Evolutionary conservation across 2,113 vertebrate species (phyloP), one percentile per base, ranked within the genome.

Genomic region (Arothron firmamentum): DNA sequence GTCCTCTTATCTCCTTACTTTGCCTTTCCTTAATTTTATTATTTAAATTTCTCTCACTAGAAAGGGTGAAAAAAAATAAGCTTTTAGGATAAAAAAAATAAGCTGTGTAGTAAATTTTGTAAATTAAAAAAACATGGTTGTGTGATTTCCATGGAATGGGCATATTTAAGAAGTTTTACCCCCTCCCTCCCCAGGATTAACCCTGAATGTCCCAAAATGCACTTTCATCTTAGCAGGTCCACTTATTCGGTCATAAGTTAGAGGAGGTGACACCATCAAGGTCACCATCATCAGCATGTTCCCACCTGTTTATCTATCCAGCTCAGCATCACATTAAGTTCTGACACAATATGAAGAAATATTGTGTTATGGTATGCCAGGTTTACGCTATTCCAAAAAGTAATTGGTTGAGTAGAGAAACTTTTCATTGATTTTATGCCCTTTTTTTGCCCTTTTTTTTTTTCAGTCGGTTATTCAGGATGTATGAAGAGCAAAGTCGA

Each of bases 241-340:
- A 16, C 45, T 19, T 28, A 20, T 15, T 1, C 11, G 21, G 2
- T 23, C 21, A 23, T 23, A 2, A 23, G 21, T 23, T 23, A 23
- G 2, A 23, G 21, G 21, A 38, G 8, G 11, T 38, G 1, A 31
- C 34, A 11, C 34, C 8, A 38, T 38, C 34, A 67, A 74, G 75
- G 78, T 79, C 69, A 82, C 31, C 45, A 41, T 69, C 56, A 74
- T 84, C 72, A 58, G n/a, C 21, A 45, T 49, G 34, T 62, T 63
- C 38, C 62, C 50, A 34, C 34, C 46, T 43, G 60, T 51, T 65
- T 56, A 54, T 72, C 58, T 19, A 14, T 10, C 62, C 47, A 23
- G 49, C 52, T 28, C 65, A 47, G 49, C 56, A 16, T 28, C 50
- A 52, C n/a, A 21, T 48, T 3, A 11, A 11, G 46, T 14, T 34